phyloP scores from a whole-genome alignment of 2,113 vertebrate genomes.

The Boulengeromyrus knoepffleri region DNA sequence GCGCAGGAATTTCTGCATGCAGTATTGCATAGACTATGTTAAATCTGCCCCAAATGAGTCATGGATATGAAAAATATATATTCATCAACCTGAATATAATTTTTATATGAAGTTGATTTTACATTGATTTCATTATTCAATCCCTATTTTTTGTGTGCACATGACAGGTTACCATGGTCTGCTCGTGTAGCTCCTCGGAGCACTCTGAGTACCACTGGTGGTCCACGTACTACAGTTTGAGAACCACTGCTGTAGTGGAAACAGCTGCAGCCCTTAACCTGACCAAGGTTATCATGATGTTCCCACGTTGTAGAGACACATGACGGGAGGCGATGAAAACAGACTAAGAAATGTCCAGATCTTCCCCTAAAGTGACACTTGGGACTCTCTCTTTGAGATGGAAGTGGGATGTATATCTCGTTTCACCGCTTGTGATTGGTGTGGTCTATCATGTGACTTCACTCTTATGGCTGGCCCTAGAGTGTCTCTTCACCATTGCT shows the following conservation, averaged over 20 bases:
- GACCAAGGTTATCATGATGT: background rate
- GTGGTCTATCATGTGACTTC: background rate
- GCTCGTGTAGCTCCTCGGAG: background rate
- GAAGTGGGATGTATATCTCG: background rate
- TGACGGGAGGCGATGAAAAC: background rate
- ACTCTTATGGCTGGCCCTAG: conserved; percentile 31
- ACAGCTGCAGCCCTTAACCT: background rate
- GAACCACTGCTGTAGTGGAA: background rate
- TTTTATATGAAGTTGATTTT: background rate
- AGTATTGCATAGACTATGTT: background rate
- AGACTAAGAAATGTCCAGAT: background rate
- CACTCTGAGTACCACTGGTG: background rate
- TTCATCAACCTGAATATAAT: background rate
- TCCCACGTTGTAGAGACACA: background rate
- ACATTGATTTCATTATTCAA: background rate
- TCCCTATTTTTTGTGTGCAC: background rate
- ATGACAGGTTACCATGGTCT: background rate
- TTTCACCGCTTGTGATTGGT: background rate
- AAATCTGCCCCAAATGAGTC: background rate
- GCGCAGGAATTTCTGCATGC: background rate
- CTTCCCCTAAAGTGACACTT: background rate
- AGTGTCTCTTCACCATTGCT: conserved; percentile 56
- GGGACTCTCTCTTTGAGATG: background rate
- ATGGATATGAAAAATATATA: background rate
- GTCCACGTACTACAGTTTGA: background rate